These are phyloP conservation scores for Oasisia sp. DNA, from an alignment of 2,888 invertebrate genomes.

Conservation along the genomic window DNA sequence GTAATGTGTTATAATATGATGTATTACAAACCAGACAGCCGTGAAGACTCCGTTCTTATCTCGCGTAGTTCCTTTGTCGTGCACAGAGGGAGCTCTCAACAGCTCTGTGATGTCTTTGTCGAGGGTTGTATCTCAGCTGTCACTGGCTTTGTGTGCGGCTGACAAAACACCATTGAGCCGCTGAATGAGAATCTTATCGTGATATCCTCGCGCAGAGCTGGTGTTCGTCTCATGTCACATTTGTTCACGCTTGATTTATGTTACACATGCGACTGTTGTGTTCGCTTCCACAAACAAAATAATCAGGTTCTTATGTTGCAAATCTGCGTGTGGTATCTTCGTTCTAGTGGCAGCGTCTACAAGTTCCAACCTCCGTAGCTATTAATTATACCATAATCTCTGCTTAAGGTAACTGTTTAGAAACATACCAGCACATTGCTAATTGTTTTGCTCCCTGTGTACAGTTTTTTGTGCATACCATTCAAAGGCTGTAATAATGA, in stretches of 20 bases:
- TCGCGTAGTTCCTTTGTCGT: background rate
- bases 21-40: background rate
- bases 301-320: background rate
- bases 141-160: background rate
- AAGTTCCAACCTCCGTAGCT: background rate
- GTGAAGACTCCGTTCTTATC: background rate
- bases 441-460: background rate
- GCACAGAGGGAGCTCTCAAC: background rate
- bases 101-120: background rate
- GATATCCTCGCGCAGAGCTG: background rate
- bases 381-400: background rate
- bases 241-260: background rate
- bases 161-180: background rate
- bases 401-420: background rate
- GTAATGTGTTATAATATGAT: background rate
- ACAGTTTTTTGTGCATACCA: background rate
- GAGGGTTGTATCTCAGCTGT: background rate
- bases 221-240: background rate
- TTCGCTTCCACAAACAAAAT: background rate
- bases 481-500: background rate
- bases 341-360: background rate
- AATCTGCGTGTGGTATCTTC: background rate
- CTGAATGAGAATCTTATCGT: conserved; percentile 3
- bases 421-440: background rate
- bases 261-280: background rate